Percentiles rank a stretch among this genome's conserved stretches.
Evolutionary conservation across 2,888 invertebrate genomes (phyloP).

Genomic region (Phengaris alcon): DNA sequence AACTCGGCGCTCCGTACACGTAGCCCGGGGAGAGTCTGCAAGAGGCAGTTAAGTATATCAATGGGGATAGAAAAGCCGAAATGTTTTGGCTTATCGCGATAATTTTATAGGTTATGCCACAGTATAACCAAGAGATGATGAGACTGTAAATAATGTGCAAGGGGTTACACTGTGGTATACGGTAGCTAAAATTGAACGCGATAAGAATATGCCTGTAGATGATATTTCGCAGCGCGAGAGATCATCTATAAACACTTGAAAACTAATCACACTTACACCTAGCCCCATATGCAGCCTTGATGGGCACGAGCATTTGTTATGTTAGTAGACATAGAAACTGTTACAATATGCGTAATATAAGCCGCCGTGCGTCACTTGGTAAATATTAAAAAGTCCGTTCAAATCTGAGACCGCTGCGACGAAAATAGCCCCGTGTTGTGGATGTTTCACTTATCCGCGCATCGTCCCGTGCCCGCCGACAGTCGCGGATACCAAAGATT

Average conservation of each 20-base stretch:
- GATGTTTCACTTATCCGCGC: conserved; percentile 35
- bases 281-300: conserved; percentile 68
- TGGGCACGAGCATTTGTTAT: conserved; percentile 70
- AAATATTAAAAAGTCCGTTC: conserved; percentile 51
- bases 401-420: conserved; percentile 53
- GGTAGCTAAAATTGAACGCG: background rate
- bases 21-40: conserved; percentile 81
- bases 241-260: conserved; percentile 52
- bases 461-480: conserved; percentile 24
- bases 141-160: background rate
- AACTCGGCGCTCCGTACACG: conserved; percentile 87
- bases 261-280: conserved; percentile 68
- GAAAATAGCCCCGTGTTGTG: conserved; percentile 59
- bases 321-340: conserved; percentile 77
- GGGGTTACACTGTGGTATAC: background rate
- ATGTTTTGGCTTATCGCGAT: conserved; percentile 34
- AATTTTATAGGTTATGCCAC: background rate
- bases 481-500: conserved; percentile 47
- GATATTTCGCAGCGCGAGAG: conserved; percentile 55
- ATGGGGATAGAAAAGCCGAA: background rate
- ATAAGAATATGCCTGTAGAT: conserved; percentile 37
- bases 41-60: background rate
- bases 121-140: background rate
- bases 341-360: conserved; percentile 56
- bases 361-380: conserved; percentile 71